phyloP scores from a whole-genome alignment of 2,113 vertebrate genomes.

The Leuciscus idus region DNA sequence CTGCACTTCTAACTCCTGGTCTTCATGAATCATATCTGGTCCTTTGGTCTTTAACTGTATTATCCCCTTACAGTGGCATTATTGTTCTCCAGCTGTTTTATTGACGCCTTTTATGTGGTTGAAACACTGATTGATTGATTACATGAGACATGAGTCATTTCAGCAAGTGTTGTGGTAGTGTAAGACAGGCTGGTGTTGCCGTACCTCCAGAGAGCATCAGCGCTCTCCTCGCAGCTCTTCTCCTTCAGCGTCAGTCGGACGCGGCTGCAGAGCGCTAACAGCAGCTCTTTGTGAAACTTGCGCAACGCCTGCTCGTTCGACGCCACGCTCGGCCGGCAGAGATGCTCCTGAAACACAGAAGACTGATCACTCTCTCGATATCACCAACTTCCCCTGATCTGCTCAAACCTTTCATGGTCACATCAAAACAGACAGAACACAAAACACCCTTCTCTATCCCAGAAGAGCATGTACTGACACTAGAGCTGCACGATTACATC shows the following conservation, averaged over 20 bases:
- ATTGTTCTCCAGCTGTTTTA: too few species aligned
- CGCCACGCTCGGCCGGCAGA: constrained; percentile 77
- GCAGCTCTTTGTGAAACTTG: constrained; percentile 81
- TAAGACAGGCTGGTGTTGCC: not conserved
- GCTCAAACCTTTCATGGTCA: not conserved
- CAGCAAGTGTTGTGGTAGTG: too few species aligned
- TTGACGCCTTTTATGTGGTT: too few species aligned
- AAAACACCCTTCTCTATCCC: not conserved
- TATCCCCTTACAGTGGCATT: too few species aligned
- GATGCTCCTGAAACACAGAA: constrained; percentile 79
- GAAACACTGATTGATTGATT: too few species aligned
- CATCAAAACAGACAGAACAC: not conserved
- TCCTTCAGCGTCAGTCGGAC: constrained; percentile 82
- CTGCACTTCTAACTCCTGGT: too few species aligned
- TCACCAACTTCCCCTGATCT: not conserved
- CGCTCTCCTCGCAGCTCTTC: constrained; percentile 79
- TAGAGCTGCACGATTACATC: too few species aligned
- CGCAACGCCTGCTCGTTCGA: constrained; percentile 82
- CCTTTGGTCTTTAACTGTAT: too few species aligned
- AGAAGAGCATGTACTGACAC: not conserved
- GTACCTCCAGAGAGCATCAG: constrained; percentile 82
- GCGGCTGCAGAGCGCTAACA: constrained; percentile 87
- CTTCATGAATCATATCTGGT: too few species aligned
- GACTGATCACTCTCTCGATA: not conserved
- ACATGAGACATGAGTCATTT: too few species aligned